Conservation (phyloP, 2,113 vertebrate species). For the Ariopsis seemanni region DNA sequence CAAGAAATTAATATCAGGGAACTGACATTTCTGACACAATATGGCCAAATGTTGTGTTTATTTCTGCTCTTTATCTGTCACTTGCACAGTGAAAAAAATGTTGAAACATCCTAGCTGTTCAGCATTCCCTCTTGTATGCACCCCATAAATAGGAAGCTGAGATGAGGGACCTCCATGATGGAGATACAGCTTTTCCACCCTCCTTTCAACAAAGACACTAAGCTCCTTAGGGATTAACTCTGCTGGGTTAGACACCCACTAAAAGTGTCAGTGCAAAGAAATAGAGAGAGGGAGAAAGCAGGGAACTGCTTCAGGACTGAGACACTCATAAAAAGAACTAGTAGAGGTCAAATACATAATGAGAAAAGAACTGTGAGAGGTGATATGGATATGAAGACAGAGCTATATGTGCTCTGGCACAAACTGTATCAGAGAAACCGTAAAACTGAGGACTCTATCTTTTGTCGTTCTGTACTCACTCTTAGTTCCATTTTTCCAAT, state of each 20-base stretch:
- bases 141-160: slow-evolving; percentile 10
- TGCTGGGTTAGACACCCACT: slow-evolving; percentile 21
- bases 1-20: too few species aligned
- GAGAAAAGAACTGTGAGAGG: slow-evolving; percentile 35
- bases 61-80: too few species aligned
- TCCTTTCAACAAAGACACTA: slow-evolving; percentile 29
- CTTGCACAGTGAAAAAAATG: not conserved
- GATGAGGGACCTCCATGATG: slow-evolving; percentile 13
- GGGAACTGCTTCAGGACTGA: slow-evolving; percentile 27
- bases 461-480: not conserved
- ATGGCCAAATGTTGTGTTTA: too few species aligned
- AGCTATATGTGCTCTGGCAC: not conserved
- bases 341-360: slow-evolving; percentile 42
- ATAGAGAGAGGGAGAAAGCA: slow-evolving; percentile 14
- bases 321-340: slow-evolving; percentile 29
- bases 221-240: slow-evolving; percentile 31
- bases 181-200: not conserved
- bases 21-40: not conserved
- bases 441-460: not conserved
- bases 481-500: not conserved
- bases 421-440: slow-evolving; percentile 1
- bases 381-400: slow-evolving; percentile 38
- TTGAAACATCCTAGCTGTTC: not conserved
- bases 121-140: slow-evolving; percentile 1
- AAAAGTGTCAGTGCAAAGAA: slow-evolving; percentile 29